Base-by-base conservation (phyloP, 2,888 invertebrate species). In the Drosophila putrida region DNA sequence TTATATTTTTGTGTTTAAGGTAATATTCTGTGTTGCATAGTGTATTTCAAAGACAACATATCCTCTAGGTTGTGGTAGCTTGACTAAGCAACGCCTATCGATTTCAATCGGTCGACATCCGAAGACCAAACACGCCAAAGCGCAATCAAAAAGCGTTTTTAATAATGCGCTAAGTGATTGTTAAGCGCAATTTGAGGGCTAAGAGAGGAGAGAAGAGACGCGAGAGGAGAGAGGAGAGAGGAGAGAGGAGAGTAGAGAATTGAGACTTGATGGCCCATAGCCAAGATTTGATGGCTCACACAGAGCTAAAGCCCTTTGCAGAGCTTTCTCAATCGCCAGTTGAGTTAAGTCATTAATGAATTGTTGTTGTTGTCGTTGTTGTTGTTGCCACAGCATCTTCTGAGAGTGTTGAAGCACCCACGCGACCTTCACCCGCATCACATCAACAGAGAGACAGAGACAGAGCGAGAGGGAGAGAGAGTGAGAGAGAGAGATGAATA, bases 111-210 rank as follows among this genome's bases (percentile, higher is more conserved):
- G 50, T 46, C 72, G 35, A 59, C 57, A 46, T 43, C 57, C 61
- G 59, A 62, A 59, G 62, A 60, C 55, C 65, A 63, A 70, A 71
- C 89, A 89, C 82, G 88, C 88, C 82, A 83, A 89, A 85, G 80
- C 80, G 89, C 88, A 89, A 83, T 83, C 83, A 84, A 89, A 82
- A 89, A 85, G 88, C 85, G 78, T 89, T 85, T 85, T 90, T 86
- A 85, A 85, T 88, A 90, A 90, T 86, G 90, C 85, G 85, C 87
- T 85, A 85, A 85, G 90, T 85, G 85, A 85, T 85, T 85, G 85
- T 85, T 85, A 86, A 82, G 83, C 82, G 80, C 63, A 67, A 54
- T 58, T 67, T 68, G 46, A 71, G 41, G 38, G 58, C 33, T 20
- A 4, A 49, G 39, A 20, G 25, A 1, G 9, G 43, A 27, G 50